Percentiles rank a stretch among this genome's conserved stretches.
Evolutionary conservation across 2,113 vertebrate genomes (phyloP).

Genomic region (Triplophysa dalaica): DNA sequence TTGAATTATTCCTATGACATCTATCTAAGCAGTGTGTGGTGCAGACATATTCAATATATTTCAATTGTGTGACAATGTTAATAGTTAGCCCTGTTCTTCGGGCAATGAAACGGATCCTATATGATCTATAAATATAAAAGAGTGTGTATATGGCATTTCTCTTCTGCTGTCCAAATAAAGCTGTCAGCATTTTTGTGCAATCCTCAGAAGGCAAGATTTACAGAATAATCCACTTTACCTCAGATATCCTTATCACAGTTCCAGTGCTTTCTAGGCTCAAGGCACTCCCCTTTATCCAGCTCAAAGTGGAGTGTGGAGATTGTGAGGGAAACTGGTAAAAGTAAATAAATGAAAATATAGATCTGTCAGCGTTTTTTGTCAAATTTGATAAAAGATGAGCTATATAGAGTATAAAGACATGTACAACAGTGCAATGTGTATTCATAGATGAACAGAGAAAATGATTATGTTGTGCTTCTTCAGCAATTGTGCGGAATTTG

Average conservation of each 20-base stretch:
- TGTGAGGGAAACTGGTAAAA: constrained; percentile 18
- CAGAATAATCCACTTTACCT: constrained; percentile 41
- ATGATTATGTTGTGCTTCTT: background rate
- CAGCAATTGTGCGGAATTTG: background rate
- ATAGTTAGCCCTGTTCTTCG: background rate
- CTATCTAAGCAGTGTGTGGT: background rate
- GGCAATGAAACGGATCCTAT: background rate
- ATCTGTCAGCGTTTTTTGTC: constrained; percentile 1
- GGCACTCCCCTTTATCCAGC: constrained; percentile 29
- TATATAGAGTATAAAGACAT: background rate
- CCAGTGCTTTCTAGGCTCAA: constrained; percentile 29
- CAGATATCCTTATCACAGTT: constrained; percentile 37
- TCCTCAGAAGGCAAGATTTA: constrained; percentile 31
- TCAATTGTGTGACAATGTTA: background rate
- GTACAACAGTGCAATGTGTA: background rate
- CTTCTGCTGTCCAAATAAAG: constrained; percentile 21
- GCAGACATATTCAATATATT: background rate
- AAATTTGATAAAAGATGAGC: background rate
- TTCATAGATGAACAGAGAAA: background rate
- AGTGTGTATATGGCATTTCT: constrained; percentile 9
- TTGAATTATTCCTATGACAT: background rate
- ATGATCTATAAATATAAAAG: constrained; percentile 23
- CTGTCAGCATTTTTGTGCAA: constrained; percentile 36
- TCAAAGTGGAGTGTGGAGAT: constrained; percentile 9
- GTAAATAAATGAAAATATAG: background rate